phyloP scores from a whole-genome alignment of 35 echinoderm and acorn worm genomes.

The Lytechinus variegatus region DNA sequence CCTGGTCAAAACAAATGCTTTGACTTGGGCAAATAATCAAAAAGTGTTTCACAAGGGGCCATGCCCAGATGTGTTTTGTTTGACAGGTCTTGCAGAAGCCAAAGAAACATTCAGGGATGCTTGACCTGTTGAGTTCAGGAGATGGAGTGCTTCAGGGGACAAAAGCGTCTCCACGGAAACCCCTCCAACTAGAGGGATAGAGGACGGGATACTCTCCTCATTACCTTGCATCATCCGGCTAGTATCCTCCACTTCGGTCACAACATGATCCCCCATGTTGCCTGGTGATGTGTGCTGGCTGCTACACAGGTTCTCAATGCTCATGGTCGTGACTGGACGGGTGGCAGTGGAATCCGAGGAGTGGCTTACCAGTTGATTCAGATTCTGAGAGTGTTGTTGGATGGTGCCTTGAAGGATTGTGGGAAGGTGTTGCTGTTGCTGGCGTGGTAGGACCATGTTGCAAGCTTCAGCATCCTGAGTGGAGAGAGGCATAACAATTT shows the following conservation, averaged over 20 bases:
- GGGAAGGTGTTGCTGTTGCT: conserved; percentile 21
- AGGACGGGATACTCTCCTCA: background rate
- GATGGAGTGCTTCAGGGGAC: conserved; percentile 33
- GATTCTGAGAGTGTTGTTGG: background rate
- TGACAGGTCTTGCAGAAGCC: background rate
- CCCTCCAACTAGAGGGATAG: conserved; percentile 25
- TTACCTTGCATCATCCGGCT: background rate
- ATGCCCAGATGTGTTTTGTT: background rate
- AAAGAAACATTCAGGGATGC: conserved; percentile 19
- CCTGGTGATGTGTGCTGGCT: conserved; percentile 30
- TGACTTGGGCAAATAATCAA: no score
- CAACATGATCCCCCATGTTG: conserved; percentile 15
- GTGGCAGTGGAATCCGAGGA: background rate
- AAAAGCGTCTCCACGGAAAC: conserved; percentile 12
- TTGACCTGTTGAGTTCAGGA: background rate
- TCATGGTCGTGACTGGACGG: conserved; percentile 20
- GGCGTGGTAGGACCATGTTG: conserved; percentile 16
- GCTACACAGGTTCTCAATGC: conserved; percentile 36
- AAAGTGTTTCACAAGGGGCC: background rate
- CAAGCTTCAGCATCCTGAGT: background rate
- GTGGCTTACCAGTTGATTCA: background rate
- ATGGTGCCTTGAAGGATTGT: conserved; percentile 3
- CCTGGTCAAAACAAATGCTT: no score
- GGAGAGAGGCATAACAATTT: conserved; percentile 33
- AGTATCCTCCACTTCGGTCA: background rate